A percentile compares a stretch with the other conserved stretches of the same genome.
These are phyloP conservation scores for Linyphia triangularis DNA, from an alignment of 2,888 invertebrate species.

Conservation along the genomic window DNA sequence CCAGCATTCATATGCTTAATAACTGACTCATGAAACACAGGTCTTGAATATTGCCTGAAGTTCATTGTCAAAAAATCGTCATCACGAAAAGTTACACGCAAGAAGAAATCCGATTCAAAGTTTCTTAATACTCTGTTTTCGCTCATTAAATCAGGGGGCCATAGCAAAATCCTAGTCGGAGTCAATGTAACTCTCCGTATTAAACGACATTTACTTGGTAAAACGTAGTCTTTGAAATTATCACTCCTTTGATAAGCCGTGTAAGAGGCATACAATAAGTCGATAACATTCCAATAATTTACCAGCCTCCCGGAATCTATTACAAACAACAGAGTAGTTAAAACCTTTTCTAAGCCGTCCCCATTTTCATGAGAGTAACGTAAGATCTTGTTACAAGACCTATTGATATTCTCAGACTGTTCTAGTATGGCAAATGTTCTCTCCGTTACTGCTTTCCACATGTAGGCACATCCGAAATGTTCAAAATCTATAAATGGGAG, in stretches of 20 bases:
- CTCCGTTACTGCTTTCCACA: slow-evolving; percentile 27
- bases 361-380: neutral
- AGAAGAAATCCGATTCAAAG: slow-evolving; percentile 62
- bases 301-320: slow-evolving; percentile 40
- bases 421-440: slow-evolving; percentile 36
- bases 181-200: slow-evolving; percentile 46
- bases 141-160: slow-evolving; percentile 59
- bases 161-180: slow-evolving; percentile 44
- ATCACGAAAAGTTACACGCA: slow-evolving; percentile 69
- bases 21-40: slow-evolving; percentile 20
- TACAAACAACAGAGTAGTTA: slow-evolving; percentile 2
- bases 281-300: slow-evolving; percentile 39
- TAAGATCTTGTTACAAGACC: neutral
- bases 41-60: neutral
- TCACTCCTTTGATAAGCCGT: neutral
- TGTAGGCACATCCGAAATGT: slow-evolving; percentile 56
- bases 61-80: slow-evolving; percentile 60
- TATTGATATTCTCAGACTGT: neutral
- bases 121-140: slow-evolving; percentile 64
- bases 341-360: slow-evolving; percentile 29
- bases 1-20: slow-evolving; percentile 33
- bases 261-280: slow-evolving; percentile 12
- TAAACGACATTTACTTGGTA: slow-evolving; percentile 39
- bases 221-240: neutral
- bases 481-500: neutral